phyloP scores from a whole-genome alignment of 2,888 invertebrate genomes.

The Amorpha juglandis region DNA sequence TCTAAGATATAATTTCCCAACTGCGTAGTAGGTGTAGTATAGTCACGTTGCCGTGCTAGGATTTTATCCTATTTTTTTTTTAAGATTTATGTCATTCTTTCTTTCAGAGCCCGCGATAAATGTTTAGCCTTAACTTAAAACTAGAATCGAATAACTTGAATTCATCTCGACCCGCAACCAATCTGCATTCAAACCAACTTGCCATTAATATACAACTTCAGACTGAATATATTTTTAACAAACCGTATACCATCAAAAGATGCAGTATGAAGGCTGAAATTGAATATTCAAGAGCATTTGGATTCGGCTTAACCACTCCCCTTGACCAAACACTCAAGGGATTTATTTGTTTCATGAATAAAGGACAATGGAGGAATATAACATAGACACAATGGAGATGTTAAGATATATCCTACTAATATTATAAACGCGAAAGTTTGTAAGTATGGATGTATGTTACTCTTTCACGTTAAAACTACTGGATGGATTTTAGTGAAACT shows the following conservation, averaged over 20 bases:
- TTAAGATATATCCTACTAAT: too few relatives aligned
- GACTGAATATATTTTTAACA: constrained; percentile 31
- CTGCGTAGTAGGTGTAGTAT: too few relatives aligned
- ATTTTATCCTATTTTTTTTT: too few relatives aligned
- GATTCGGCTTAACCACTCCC: constrained; percentile 1
- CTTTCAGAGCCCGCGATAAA: too few relatives aligned
- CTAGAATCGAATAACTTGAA: not conserved
- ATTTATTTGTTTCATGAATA: constrained; percentile 9
- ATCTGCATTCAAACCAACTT: not conserved
- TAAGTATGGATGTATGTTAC: too few relatives aligned
- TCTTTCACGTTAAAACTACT: too few relatives aligned
- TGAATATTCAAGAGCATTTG: constrained; percentile 39
- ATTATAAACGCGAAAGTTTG: too few relatives aligned
- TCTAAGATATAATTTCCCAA: too few relatives aligned
- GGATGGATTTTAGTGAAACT: too few relatives aligned
- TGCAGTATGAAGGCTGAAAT: constrained; percentile 42
- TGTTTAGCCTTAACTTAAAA: not conserved
- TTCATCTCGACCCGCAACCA: not conserved
- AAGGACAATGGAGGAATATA: not conserved
- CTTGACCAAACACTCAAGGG: constrained; percentile 5
- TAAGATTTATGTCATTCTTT: too few relatives aligned
- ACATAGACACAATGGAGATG: not conserved
- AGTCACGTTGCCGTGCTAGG: too few relatives aligned
- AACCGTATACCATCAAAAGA: constrained; percentile 36
- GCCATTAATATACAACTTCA: not conserved